Conservation (phyloP, 2,113 vertebrate species). For the Noctilio leporinus region DNA sequence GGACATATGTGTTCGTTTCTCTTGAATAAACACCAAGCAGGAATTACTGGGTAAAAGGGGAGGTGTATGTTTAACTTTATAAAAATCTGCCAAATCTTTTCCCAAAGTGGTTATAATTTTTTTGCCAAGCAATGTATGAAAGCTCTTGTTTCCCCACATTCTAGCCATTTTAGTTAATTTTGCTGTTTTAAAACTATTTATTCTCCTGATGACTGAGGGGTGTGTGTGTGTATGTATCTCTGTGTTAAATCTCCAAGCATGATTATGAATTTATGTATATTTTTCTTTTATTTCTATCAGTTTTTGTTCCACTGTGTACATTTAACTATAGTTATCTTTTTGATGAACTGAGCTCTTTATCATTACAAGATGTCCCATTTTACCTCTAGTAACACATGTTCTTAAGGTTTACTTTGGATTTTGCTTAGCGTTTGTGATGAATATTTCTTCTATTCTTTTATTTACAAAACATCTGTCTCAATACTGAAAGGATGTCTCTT, state of each 20-base stretch:
- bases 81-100: constrained; percentile 53
- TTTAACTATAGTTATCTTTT: background rate
- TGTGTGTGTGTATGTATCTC: no score
- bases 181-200: constrained; percentile 13
- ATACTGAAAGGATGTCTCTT: background rate
- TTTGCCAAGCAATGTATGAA: constrained; percentile 30
- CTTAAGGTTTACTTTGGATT: background rate
- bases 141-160: constrained; percentile 1
- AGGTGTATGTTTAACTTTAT: constrained; percentile 30
- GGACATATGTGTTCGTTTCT: constrained; percentile 50
- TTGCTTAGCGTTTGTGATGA: background rate
- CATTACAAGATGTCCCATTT: background rate
- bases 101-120: constrained; percentile 33
- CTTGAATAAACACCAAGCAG: constrained; percentile 43
- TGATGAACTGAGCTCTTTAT: background rate
- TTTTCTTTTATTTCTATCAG: background rate
- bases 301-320: background rate
- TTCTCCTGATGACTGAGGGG: background rate
- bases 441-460: background rate
- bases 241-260: background rate
- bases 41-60: constrained; percentile 43
- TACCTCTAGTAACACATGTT: background rate
- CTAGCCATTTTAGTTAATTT: constrained; percentile 7
- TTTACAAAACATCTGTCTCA: background rate
- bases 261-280: background rate